phyloP scores from a whole-genome alignment of 2,113 vertebrate species.

The Mystacornis crossleyi region DNA sequence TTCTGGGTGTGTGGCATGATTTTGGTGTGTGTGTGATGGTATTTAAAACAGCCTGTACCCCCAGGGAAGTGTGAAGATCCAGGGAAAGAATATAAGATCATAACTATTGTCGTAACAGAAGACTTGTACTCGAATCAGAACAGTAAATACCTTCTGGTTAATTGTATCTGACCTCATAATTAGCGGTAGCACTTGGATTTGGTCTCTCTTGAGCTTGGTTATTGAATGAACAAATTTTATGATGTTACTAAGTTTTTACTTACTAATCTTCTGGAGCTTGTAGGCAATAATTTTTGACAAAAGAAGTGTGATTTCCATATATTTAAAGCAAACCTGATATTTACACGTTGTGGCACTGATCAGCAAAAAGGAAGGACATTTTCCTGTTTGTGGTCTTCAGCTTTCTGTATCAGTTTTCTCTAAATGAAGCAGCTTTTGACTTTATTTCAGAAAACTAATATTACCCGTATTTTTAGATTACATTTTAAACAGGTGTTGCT shows the following conservation, averaged over 20 bases:
- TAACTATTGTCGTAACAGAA: background rate
- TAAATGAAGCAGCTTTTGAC: background rate
- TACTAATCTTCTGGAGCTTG: background rate
- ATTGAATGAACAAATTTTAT: background rate
- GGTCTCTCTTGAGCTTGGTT: background rate
- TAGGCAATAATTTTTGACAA: background rate
- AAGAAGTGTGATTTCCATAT: background rate
- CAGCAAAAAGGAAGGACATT: background rate
- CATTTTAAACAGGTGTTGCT: background rate
- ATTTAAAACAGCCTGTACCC: background rate
- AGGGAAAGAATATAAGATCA: background rate
- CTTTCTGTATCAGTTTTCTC: background rate
- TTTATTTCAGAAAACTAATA: background rate
- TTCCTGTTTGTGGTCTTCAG: background rate
- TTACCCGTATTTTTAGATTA: background rate
- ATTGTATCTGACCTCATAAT: background rate
- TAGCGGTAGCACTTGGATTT: background rate
- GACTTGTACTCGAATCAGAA: background rate
- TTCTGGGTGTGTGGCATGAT: background rate
- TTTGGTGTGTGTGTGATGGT: background rate
- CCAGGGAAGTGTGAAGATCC: background rate
- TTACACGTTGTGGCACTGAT: background rate
- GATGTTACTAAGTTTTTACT: background rate
- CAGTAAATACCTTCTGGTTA: background rate
- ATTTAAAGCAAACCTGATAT: background rate